phyloP scores from a whole-genome alignment of 1,140 invertebrate species.

The Orius laevigatus region DNA sequence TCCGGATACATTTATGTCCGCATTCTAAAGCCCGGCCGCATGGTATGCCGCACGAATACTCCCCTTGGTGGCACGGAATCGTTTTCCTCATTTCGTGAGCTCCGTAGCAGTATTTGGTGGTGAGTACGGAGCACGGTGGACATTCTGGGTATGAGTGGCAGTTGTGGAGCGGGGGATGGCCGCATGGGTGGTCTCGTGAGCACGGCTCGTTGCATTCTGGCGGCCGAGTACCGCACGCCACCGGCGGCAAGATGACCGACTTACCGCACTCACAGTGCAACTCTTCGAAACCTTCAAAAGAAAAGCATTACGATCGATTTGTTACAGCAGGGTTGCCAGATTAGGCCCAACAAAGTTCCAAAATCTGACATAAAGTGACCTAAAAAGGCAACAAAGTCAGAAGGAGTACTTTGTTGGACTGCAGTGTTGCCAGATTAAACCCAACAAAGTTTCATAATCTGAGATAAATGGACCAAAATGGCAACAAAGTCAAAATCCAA shows the following conservation, averaged over 20 bases:
- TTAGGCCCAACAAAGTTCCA: too few species aligned
- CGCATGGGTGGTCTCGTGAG: slow-evolving; percentile 56
- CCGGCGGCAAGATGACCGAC: slow-evolving; percentile 70
- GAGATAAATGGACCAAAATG: too few species aligned
- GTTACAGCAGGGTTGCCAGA: too few species aligned
- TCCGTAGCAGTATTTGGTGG: slow-evolving; percentile 75
- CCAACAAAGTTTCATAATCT: too few species aligned
- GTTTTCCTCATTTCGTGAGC: slow-evolving; percentile 68
- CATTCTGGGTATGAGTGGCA: slow-evolving; percentile 62
- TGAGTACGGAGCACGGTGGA: slow-evolving; percentile 86
- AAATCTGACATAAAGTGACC: too few species aligned
- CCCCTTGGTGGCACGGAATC: slow-evolving; percentile 73
- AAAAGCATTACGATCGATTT: slow-evolving; percentile 13
- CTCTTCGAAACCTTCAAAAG: slow-evolving; percentile 86
- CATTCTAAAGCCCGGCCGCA: slow-evolving; percentile 66
- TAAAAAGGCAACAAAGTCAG: too few species aligned
- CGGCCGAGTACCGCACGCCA: slow-evolving; percentile 73
- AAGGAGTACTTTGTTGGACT: too few species aligned
- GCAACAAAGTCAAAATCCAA: too few species aligned
- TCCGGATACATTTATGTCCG: slow-evolving; percentile 58
- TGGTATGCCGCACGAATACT: slow-evolving; percentile 76
- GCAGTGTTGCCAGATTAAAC: too few species aligned
- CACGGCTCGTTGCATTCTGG: slow-evolving; percentile 67
- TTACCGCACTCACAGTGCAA: slow-evolving; percentile 80
- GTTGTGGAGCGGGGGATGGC: slow-evolving; percentile 59